Percentiles rank a stretch among this genome's conserved stretches.
Evolutionary conservation across 2,113 vertebrate genomes (phyloP).

Genomic region (Pelvicachromis taeniatus): DNA sequence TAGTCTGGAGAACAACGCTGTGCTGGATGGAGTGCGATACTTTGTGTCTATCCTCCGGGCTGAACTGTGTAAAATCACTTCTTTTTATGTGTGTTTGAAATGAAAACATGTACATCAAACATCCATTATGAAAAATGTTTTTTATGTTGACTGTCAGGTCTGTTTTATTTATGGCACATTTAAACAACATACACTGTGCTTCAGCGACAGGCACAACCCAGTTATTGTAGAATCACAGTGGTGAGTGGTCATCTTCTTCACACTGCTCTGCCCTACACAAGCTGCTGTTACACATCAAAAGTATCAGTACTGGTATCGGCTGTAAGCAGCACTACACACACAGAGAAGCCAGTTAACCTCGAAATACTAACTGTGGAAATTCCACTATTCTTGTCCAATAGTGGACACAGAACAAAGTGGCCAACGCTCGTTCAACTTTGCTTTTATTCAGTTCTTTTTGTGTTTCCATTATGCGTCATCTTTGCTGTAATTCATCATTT

Average conservation of each 20-base stretch:
- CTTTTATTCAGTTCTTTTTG: not conserved
- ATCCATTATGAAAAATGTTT: too few species aligned
- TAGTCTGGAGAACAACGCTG: too few species aligned
- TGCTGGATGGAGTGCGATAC: too few species aligned
- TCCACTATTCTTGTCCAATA: not conserved
- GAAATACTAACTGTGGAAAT: not conserved
- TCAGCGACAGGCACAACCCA: not conserved
- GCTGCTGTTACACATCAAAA: not conserved
- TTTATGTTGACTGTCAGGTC: too few species aligned
- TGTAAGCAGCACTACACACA: not conserved
- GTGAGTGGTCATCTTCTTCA: accelerated
- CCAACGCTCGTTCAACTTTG: not conserved
- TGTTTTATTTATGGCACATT: not conserved
- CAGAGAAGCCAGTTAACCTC: not conserved
- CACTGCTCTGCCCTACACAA: not conserved
- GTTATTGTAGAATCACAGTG: not conserved
- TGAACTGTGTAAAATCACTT: too few species aligned
- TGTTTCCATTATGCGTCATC: not conserved
- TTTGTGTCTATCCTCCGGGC: too few species aligned
- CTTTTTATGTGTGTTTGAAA: too few species aligned
- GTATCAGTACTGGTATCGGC: not conserved
- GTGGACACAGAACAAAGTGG: not conserved
- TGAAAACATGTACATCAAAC: too few species aligned
- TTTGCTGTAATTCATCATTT: not conserved
- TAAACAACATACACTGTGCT: not conserved